Conservation (phyloP, 2,113 vertebrate species). For the Dicerorhinus sumatrensis region DNA sequence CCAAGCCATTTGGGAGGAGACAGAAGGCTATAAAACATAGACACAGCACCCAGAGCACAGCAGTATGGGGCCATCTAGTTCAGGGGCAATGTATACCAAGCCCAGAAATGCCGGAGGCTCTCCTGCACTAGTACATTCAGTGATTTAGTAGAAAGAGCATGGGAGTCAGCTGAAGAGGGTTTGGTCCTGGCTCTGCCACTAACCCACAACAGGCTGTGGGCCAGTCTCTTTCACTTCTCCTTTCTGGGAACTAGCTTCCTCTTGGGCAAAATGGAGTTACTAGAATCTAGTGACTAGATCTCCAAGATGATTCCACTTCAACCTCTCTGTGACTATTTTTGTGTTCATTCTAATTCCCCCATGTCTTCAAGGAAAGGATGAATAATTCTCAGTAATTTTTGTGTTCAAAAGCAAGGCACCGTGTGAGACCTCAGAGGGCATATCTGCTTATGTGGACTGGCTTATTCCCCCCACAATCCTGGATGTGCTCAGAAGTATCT, state of each 20-base stretch:
- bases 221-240: conserved; percentile 61
- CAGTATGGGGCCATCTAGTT: background rate
- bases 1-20: background rate
- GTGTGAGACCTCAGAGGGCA: background rate
- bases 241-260: conserved; percentile 61
- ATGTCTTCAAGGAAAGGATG: conserved; percentile 21
- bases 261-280: conserved; percentile 56
- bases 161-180: background rate
- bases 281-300: conserved; percentile 11
- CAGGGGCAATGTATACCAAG: background rate
- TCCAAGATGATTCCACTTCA: conserved; percentile 46
- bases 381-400: background rate
- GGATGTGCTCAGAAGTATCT: conserved; percentile 39
- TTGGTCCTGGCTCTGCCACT: background rate
- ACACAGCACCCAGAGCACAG: background rate
- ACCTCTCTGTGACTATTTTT: conserved; percentile 50
- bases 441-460: background rate
- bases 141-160: background rate
- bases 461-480: background rate
- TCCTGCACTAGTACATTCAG: background rate
- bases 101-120: background rate
- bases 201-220: background rate
- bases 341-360: background rate
- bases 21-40: background rate
- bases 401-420: background rate